A percentile compares a stretch with the other conserved stretches of the same genome.
Conservation (phyloP, 2,113 vertebrate species). For the Gorsachius goisagi region DNA sequence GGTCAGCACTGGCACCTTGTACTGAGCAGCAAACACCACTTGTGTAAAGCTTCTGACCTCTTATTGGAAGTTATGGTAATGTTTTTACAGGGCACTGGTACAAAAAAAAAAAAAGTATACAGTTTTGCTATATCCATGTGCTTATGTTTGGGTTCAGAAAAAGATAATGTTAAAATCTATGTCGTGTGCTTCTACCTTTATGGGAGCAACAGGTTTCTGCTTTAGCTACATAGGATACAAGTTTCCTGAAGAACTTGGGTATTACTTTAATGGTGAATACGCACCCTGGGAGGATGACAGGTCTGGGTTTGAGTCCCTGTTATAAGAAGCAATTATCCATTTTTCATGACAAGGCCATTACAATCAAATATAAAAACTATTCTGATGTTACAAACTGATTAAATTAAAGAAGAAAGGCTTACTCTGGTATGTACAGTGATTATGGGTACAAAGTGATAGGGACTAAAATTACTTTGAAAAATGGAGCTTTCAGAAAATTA, state of each 20-base stretch:
- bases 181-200: background rate
- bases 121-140: fast-evolving
- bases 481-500: background rate
- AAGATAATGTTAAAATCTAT: background rate
- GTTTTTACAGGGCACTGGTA: background rate
- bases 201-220: background rate
- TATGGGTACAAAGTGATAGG: background rate
- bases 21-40: background rate
- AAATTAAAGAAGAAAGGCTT: background rate
- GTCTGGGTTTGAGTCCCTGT: background rate
- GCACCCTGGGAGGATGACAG: background rate
- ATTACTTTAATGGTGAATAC: background rate
- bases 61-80: background rate
- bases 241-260: background rate
- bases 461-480: background rate
- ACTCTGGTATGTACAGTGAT: background rate
- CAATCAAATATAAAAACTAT: fast-evolving
- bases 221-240: background rate
- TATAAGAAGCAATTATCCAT: background rate
- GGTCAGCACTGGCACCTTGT: background rate
- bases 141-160: background rate
- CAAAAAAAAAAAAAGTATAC: fast-evolving
- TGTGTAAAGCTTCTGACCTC: background rate
- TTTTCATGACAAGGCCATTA: background rate
- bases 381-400: background rate